A percentile compares a stretch with the other conserved stretches of the same genome.
Evolutionary conservation across 2,888 invertebrate genomes (phyloP).

Genomic region (Ophonus ardosiacus): DNA sequence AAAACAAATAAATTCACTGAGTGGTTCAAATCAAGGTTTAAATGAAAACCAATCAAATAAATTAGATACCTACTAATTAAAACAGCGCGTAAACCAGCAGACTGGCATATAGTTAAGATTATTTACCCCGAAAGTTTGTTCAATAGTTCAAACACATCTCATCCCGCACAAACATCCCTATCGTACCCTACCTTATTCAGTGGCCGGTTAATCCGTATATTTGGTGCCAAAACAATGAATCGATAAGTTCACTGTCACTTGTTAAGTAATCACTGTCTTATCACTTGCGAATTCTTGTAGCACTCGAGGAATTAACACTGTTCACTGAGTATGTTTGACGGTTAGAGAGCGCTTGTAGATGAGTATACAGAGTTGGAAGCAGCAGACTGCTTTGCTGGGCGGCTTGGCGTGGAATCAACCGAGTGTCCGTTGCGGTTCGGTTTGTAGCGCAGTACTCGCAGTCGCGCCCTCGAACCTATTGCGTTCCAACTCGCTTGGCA

Average conservation of each 20-base stretch:
- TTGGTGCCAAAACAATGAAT: constrained; percentile 37
- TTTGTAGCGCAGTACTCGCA: constrained; percentile 8
- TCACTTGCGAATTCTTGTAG: too few relatives aligned
- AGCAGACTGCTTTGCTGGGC: neutral
- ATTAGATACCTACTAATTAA: too few relatives aligned
- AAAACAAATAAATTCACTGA: too few relatives aligned
- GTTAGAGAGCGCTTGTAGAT: neutral
- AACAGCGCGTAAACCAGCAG: too few relatives aligned
- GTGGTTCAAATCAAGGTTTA: too few relatives aligned
- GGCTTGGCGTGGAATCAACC: constrained; percentile 24
- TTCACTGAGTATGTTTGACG: neutral
- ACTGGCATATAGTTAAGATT: too few relatives aligned
- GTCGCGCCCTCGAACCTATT: constrained; percentile 58
- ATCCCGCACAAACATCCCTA: too few relatives aligned
- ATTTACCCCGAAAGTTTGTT: too few relatives aligned
- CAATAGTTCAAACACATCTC: neutral
- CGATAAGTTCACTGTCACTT: constrained; percentile 51
- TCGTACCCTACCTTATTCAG: neutral
- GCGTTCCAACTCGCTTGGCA: constrained; percentile 52
- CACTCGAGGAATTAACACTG: too few relatives aligned
- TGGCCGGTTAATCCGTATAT: constrained; percentile 47
- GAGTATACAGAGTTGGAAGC: neutral
- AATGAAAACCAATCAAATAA: too few relatives aligned
- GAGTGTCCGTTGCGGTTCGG: constrained; percentile 4
- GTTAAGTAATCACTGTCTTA: constrained; percentile 43